Evolutionary conservation across 2,113 vertebrate species (phyloP), one percentile per base, ranked within the genome.

Genomic region (Stegastes partitus): DNA sequence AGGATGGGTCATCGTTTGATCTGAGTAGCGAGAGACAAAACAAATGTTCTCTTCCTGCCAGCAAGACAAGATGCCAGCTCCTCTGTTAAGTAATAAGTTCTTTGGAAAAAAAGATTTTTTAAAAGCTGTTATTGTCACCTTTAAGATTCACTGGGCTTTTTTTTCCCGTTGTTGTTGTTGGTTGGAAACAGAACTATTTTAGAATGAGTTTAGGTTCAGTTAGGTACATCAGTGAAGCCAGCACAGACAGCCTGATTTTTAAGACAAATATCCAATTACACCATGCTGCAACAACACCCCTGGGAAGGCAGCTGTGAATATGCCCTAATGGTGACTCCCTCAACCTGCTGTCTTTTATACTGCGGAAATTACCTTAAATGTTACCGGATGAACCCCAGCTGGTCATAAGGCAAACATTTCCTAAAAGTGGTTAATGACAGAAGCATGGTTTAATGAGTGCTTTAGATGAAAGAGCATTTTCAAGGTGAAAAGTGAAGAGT

Each of bases 261-360:
- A 71, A 85, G 55, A 72, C 73, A 82, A 80, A 84, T 80, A 74
- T 79, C 61, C 49, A 83, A 78, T 88, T 72, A 85, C 57, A 70
- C 69, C 65, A 70, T 18, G 25, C 66, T 19, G 49, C 22, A 65
- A 79, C 79, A 85, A 58, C 74, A 80, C 84, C 83, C 65, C 19
- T 77, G 76, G 76, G 81, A 83, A 18, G 16, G 68, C 79, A 86
- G 77, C 79, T 86, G 85, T 77, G 79, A 83, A 77, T 53, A 62
- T 64, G 58, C 61, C 71, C 73, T 67, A 7, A 65, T 68, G 66
- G 51, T 75, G 68, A 77, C 62, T 78, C 39, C 49, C 26, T 28
- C 49, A 78, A 79, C 53, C 74, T 83, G 65, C 68, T 65, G 25
- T 81, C 68, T 85, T 75, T 71, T 78, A 21, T 37, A 34, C 34